Conservation (phyloP, 2,797 vertebrate species). For the Acropternis orthonyx region DNA sequence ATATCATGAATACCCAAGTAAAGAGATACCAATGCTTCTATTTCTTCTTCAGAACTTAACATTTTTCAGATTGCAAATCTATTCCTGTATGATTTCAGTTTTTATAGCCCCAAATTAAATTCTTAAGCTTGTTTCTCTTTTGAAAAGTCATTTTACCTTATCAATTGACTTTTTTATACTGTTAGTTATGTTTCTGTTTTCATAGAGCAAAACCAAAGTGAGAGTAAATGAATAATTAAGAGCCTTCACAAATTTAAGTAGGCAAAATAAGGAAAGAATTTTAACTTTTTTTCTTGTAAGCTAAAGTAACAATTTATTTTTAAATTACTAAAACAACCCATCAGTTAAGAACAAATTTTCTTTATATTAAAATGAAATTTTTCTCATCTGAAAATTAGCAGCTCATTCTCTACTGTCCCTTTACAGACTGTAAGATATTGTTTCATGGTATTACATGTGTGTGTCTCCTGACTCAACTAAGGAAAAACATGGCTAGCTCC, state of each 20-base stretch:
- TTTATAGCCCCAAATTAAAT: background rate
- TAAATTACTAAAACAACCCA: background rate
- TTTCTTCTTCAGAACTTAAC: background rate
- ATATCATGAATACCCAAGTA: background rate
- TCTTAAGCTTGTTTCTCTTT: background rate
- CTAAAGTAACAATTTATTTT: background rate
- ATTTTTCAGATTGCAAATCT: background rate
- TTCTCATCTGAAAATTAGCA: background rate
- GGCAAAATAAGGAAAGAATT: background rate
- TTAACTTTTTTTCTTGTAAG: background rate
- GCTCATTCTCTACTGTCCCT: background rate
- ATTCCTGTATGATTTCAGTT: background rate
- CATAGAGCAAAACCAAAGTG: background rate
- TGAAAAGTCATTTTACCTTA: background rate
- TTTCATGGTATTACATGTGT: background rate
- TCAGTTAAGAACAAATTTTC: background rate
- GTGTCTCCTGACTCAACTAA: background rate
- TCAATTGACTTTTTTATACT: background rate
- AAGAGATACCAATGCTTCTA: background rate
- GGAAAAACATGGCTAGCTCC: background rate
- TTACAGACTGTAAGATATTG: background rate
- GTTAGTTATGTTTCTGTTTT: background rate
- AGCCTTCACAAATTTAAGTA: background rate
- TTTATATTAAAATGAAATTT: background rate
- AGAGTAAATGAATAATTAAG: background rate